Conservation (phyloP, 1,140 invertebrate genomes). For the Drusus annulatus region DNA sequence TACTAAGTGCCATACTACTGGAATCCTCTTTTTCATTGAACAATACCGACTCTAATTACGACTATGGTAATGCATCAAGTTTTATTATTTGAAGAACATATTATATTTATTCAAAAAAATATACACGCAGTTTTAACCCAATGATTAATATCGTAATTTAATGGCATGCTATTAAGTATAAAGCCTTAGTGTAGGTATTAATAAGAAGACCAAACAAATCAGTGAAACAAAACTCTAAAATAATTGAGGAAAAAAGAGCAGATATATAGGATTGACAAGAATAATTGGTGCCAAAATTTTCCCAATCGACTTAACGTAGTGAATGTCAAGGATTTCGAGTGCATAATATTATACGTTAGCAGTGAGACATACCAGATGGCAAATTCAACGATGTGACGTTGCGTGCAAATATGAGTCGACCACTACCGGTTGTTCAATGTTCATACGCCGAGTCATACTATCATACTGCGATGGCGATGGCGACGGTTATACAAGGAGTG, state of each 20-base stretch:
- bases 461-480: background rate
- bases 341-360: background rate
- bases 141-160: too few species aligned
- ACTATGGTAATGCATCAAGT: too few species aligned
- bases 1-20: too few species aligned
- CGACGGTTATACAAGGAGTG: slow-evolving; percentile 12
- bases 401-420: slow-evolving; percentile 26
- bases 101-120: too few species aligned
- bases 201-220: too few species aligned
- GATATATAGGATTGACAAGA: background rate
- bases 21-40: too few species aligned
- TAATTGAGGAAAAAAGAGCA: background rate
- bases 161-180: too few species aligned
- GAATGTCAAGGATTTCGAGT: slow-evolving; percentile 29
- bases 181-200: too few species aligned
- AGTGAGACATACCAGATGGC: slow-evolving; percentile 20
- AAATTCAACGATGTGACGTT: slow-evolving; percentile 19
- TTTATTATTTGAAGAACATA: too few species aligned
- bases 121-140: too few species aligned
- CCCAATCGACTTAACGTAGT: background rate
- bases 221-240: background rate
- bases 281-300: slow-evolving; percentile 13
- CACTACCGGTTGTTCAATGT: slow-evolving; percentile 39
- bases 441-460: slow-evolving; percentile 32
- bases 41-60: too few species aligned